Evolutionary conservation across 2,113 vertebrate species (phyloP), one percentile per base, ranked within the genome.

Genomic region (Macquaria ambigua): DNA sequence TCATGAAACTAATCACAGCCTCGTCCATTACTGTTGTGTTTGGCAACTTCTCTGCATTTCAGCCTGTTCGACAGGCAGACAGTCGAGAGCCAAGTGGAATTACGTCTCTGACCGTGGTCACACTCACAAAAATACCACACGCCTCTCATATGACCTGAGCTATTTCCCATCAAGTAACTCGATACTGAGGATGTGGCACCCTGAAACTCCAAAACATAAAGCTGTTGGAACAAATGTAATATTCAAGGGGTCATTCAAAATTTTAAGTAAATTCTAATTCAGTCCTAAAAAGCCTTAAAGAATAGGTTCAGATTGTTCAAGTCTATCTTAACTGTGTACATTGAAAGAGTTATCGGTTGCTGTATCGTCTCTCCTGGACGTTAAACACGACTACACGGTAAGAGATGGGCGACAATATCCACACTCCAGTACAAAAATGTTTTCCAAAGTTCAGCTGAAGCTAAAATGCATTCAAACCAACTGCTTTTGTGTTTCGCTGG

Each of bases 131-230:
- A 93, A 93, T 92, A 87, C 68, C 85, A 56, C 66, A 41, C 23
- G 3, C 71, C 21, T 81, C 88, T 92, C 89, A 43, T 56, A 77
- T 93, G 84, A 89, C 90, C 63, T 7, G n/a, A 87, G 61, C 83
- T 89, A 90, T 93, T 88, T 90, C 71, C 39, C 70, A 83, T 89
- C 76, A 64, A 66, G 89, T 91, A 86, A 93, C 75, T 82, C 72
- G 62, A 90, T 25, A 85, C 84, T 69, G 69, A 31, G 58, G 71
- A 89, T 78, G 81, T 41, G 53, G 67, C 34, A 31, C n/a, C 37
- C 81, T 46, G 39, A 56, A 72, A 64, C 21, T 52, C 74, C 14
- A 74, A 48, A 75, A 68, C 63, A 71, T 41, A 56, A 81, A 58
- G 4, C 20, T 64, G 74, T 50, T 37, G 28, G 34, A n/a, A 73